Base-by-base conservation (phyloP, 2,113 vertebrate genomes). In the Gallinago paraguaiae region DNA sequence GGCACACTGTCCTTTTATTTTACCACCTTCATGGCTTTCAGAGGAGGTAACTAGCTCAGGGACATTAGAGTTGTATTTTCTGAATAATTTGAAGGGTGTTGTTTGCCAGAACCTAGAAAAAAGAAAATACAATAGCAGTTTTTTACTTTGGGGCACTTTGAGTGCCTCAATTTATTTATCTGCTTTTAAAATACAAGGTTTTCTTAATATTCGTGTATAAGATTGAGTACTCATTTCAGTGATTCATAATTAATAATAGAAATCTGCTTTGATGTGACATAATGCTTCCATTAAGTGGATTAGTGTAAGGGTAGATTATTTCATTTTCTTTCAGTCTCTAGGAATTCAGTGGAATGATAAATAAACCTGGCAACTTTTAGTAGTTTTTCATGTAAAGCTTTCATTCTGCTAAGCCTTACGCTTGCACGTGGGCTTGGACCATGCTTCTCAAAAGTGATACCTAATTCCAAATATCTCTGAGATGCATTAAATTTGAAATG, bases 11-110 rank as follows among this genome's bases (percentile, higher is more conserved):
- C 53, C 72, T 93, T 96, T 88, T 91, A 54, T 54, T 93, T 94
- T 95, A 81, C 27, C 41, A 61, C 18, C 23, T 64, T 89, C 61
- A 39, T 33, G 84, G 63, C 63, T 94, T 95, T 86, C 83, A 91
- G 67, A 87, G 48, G 61, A 90, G 25, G 28, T 50, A 43, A 88
- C 28, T 78, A 13, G 15, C 28, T 60, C 20, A 59, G 50, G 63
- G 37, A 45, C 48, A 59, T 82, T 90, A 60, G 24, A 84, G 18
- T 91, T 27, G 67, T 89, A 65, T 57, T 76, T 91, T 81, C 79
- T 70, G 61, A 67, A 72, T 83, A 80, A 84, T 78, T 87, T 86
- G 85, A 88, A 96, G 88, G 72, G 64, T n/a, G 60, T 75, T 81
- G 19, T 46, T 79, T 82, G 16, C n/a, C 57, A 78, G 86, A 82